Evolutionary conservation across 1,140 invertebrate species (phyloP).

Genomic region (Drosophila pandora): DNA sequence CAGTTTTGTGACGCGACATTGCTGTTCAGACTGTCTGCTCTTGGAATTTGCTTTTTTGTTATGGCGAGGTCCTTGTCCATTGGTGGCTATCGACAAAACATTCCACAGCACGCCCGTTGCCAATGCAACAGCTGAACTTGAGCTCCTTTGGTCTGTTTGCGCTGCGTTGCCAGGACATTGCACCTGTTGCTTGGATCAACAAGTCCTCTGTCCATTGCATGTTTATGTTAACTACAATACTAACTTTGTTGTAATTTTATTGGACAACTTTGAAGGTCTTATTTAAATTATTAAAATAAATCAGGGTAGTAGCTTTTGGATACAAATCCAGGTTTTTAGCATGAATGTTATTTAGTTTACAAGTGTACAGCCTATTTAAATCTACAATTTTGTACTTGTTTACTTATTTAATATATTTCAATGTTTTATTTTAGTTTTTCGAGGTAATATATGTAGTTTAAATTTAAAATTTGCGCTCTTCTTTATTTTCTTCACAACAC

Average conservation of each 20-base stretch:
- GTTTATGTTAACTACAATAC: background rate
- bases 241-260: background rate
- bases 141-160: conserved; percentile 64
- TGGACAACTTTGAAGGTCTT: background rate
- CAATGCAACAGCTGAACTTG: conserved; percentile 81
- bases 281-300: too few relatives aligned
- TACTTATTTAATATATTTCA: too few relatives aligned
- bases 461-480: too few relatives aligned
- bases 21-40: conserved; percentile 27
- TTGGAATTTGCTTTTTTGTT: conserved; percentile 32
- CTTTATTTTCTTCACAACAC: too few relatives aligned
- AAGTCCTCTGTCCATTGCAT: conserved; percentile 25
- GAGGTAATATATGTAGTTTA: too few relatives aligned
- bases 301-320: too few relatives aligned
- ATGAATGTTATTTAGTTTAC: too few relatives aligned
- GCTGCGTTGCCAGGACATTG: conserved; percentile 60
- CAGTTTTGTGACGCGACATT: conserved; percentile 70
- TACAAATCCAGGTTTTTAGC: too few relatives aligned
- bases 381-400: too few relatives aligned
- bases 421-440: background rate
- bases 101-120: conserved; percentile 52
- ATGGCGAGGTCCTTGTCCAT: conserved; percentile 43
- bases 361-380: too few relatives aligned
- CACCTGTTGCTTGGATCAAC: conserved; percentile 65
- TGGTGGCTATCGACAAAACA: conserved; percentile 66